Percentiles rank a stretch among this genome's conserved stretches.
These are phyloP conservation scores for Otus sunia DNA, from an alignment of 2,113 vertebrate genomes.

Conservation along the genomic window DNA sequence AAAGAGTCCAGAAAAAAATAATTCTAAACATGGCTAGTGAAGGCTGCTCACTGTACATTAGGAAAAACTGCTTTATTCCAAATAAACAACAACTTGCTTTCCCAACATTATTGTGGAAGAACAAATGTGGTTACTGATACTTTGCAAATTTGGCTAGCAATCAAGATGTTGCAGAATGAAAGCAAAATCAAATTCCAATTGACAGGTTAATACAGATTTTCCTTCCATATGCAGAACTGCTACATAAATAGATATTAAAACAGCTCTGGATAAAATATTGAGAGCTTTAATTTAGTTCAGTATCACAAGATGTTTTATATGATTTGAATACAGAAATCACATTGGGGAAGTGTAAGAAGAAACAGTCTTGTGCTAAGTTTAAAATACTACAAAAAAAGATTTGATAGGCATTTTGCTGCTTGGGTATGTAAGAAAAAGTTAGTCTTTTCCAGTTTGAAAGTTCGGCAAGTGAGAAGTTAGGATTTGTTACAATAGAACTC, in stretches of 20 bases:
- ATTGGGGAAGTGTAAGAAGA: background rate
- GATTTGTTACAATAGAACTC: background rate
- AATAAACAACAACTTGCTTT: background rate
- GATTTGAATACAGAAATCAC: background rate
- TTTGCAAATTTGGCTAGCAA: too few species aligned
- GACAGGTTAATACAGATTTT: background rate
- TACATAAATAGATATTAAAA: background rate
- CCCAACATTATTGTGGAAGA: background rate
- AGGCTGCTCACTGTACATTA: background rate
- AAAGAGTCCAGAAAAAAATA: background rate
- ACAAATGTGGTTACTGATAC: background rate
- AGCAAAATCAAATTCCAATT: background rate
- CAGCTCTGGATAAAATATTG: background rate
- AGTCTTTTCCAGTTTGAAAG: background rate
- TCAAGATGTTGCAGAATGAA: background rate
- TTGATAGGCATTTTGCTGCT: background rate
- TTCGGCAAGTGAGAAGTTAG: background rate
- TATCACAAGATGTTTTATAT: background rate
- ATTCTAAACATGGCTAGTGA: background rate
- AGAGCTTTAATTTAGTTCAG: background rate
- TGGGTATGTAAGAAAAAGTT: background rate
- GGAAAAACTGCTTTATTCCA: background rate
- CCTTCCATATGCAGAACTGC: background rate
- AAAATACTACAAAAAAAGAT: background rate
- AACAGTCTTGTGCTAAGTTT: background rate